phyloP scores from a whole-genome alignment of 1,140 invertebrate genomes.

The Bombus confusus region DNA sequence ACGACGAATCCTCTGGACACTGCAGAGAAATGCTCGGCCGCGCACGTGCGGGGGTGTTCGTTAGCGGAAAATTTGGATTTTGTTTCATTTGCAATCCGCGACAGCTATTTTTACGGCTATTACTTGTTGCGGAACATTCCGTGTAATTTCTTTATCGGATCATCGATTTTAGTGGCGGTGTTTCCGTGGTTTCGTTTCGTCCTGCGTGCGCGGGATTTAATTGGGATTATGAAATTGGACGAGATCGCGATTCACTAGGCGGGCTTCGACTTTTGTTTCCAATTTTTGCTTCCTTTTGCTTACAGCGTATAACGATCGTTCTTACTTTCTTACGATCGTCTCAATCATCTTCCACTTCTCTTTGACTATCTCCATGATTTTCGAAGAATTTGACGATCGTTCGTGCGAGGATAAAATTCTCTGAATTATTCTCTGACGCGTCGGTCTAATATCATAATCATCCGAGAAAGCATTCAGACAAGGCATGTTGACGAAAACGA shows the following conservation, averaged over 20 bases:
- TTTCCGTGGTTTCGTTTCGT: too few relatives aligned
- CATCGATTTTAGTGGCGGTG: background rate
- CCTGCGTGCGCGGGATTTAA: too few relatives aligned
- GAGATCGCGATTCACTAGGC: too few relatives aligned
- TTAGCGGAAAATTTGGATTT: background rate
- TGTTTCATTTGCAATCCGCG: background rate
- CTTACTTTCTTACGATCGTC: too few relatives aligned
- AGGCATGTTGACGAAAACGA: background rate
- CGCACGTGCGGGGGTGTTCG: background rate
- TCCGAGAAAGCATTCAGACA: background rate
- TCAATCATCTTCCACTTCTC: too few relatives aligned
- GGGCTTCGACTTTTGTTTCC: background rate
- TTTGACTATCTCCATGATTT: fast-evolving
- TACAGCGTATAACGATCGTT: too few relatives aligned
- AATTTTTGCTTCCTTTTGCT: background rate
- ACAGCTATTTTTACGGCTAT: background rate
- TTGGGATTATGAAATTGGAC: too few relatives aligned
- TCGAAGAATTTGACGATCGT: too few relatives aligned
- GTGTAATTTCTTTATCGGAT: background rate
- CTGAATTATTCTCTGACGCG: background rate
- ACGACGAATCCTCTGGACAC: background rate
- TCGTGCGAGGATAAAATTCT: background rate
- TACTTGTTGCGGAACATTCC: background rate
- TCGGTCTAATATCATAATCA: background rate
- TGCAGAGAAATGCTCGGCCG: background rate